These are phyloP conservation scores for Luffia ferchaultella DNA, from an alignment of 2,888 invertebrate species.

Conservation along the genomic window DNA sequence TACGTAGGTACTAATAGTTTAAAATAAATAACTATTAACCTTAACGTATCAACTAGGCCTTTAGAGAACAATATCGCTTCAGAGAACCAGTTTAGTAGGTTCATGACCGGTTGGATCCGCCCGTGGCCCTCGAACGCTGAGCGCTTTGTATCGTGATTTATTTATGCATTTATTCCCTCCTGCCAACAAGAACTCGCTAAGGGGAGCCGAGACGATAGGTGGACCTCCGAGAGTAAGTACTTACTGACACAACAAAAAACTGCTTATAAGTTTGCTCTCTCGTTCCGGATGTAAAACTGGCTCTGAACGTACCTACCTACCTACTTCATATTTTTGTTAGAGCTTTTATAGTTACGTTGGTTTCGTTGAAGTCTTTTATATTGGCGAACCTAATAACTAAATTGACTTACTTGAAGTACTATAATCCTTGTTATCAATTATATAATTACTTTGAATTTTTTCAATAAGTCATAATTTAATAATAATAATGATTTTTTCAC, in stretches of 20 bases:
- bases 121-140: conserved; percentile 30
- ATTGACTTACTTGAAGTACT: too few species aligned
- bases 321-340: too few species aligned
- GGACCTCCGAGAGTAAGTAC: background rate
- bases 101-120: conserved; percentile 46
- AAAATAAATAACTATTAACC: too few species aligned
- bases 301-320: background rate
- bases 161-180: conserved; percentile 17
- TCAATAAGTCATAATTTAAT: too few species aligned
- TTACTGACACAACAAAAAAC: background rate
- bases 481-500: too few species aligned
- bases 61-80: conserved; percentile 33
- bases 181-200: conserved; percentile 23
- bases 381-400: background rate
- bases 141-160: conserved; percentile 43
- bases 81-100: conserved; percentile 57
- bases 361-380: background rate
- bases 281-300: background rate
- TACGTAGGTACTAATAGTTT: too few species aligned
- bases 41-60: background rate
- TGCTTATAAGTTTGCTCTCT: background rate
- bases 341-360: background rate
- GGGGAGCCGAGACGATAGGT: background rate
- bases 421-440: too few species aligned
- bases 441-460: too few species aligned